phyloP scores from a whole-genome alignment of 1,140 invertebrate genomes.

The Drosophila pallidifrons region DNA sequence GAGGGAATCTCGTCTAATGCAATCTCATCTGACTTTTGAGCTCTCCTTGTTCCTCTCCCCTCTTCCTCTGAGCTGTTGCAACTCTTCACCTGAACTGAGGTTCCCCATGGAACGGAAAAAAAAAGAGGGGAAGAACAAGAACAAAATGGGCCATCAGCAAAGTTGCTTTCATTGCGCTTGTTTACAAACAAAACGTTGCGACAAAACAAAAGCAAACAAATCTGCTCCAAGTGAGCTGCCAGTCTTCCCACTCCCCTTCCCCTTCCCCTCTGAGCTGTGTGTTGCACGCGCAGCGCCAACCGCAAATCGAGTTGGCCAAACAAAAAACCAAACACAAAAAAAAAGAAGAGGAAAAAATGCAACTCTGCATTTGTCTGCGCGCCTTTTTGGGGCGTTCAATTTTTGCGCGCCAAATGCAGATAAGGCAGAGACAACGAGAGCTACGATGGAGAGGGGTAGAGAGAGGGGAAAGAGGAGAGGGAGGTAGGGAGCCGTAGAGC shows the following conservation, averaged over 20 bases:
- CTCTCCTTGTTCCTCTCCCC: neutral
- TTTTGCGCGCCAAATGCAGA: constrained; percentile 69
- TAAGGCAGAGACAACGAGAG: constrained; percentile 35
- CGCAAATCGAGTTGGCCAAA: constrained; percentile 17
- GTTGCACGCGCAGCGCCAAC: neutral
- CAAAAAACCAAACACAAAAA: constrained; percentile 2
- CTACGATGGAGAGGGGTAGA: neutral
- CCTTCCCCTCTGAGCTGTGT: neutral
- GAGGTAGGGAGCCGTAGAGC: neutral
- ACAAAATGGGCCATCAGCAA: constrained; percentile 66
- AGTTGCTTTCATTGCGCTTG: constrained; percentile 48
- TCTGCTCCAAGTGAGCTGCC: constrained; percentile 15
- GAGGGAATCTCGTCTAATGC: neutral
- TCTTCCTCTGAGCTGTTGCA: neutral
- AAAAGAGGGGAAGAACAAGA: neutral
- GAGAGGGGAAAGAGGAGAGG: neutral
- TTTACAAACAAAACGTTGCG: constrained; percentile 65
- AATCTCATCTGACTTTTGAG: neutral
- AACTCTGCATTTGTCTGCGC: constrained; percentile 74
- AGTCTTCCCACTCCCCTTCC: neutral
- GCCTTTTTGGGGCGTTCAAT: constrained; percentile 56
- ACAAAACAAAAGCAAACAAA: constrained; percentile 51
- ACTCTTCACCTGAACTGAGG: neutral
- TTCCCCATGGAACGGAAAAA: neutral
- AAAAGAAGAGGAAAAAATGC: constrained; percentile 44